Evolutionary conservation across 2,888 invertebrate species (phyloP).

Genomic region (Cephus spinipes): DNA sequence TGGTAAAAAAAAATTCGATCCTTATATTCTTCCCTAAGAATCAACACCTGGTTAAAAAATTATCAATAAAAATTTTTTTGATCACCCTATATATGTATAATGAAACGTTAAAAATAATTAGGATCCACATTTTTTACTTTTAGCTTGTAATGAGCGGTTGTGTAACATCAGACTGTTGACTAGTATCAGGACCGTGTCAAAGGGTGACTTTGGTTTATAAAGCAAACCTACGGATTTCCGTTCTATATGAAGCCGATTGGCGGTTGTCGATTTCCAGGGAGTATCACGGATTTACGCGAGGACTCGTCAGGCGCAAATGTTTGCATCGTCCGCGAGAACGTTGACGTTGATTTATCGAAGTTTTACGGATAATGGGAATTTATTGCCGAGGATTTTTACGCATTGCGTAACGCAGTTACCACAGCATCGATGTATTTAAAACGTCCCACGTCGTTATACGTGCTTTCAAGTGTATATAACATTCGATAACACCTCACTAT

Average conservation of each 20-base stretch:
- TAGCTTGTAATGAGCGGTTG: not conserved
- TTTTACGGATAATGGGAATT: conserved; percentile 1
- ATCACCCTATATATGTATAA: not conserved
- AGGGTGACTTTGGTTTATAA: conserved; percentile 2
- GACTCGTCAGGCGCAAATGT: conserved; percentile 36
- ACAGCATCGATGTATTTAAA: not conserved
- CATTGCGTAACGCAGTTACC: not conserved
- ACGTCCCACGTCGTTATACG: not conserved
- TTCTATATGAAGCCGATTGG: not conserved
- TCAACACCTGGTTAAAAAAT: not conserved
- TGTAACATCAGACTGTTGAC: not conserved
- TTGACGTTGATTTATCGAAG: conserved; percentile 5
- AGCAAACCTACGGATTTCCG: not conserved
- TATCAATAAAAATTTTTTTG: not conserved
- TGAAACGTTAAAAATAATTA: not conserved
- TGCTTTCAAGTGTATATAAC: not conserved
- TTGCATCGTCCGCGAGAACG: conserved; percentile 25
- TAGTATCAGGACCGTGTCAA: not conserved
- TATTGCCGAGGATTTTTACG: conserved; percentile 6
- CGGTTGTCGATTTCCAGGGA: not conserved
- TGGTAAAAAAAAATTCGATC: not conserved
- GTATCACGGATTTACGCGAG: conserved; percentile 20
- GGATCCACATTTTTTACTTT: not conserved
- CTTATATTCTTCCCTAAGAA: not conserved
- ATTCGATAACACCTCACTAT: not conserved